phyloP scores from a whole-genome alignment of 2,113 vertebrate genomes.

The Hymenochirus boettgeri region DNA sequence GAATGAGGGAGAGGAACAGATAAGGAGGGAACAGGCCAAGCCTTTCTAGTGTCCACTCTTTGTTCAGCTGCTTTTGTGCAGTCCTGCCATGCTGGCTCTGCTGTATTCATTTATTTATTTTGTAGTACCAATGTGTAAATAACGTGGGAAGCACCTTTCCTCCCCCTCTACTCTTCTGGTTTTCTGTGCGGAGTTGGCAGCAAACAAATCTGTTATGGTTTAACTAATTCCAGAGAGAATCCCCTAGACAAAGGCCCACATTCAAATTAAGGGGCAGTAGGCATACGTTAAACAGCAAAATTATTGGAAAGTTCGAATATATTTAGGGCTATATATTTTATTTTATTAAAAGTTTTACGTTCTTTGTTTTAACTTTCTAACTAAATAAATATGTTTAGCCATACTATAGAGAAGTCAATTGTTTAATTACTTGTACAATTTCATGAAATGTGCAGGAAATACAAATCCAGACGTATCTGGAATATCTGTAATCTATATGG shows the following conservation, averaged over 20 bases:
- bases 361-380: background rate
- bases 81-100: conserved; percentile 26
- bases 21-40: conserved; percentile 36
- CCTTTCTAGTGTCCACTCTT: conserved; percentile 38
- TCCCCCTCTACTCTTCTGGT: background rate
- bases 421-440: too few species aligned
- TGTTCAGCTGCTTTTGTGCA: conserved; percentile 33
- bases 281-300: background rate
- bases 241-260: conserved; percentile 12
- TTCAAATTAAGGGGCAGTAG: background rate
- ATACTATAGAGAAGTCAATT: too few species aligned
- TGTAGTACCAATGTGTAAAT: conserved; percentile 35
- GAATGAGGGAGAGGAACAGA: conserved; percentile 32
- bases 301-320: too few species aligned
- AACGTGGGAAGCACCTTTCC: conserved; percentile 20
- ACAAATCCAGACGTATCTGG: too few species aligned
- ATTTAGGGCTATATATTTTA: too few species aligned
- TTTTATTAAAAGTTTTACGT: too few species aligned
- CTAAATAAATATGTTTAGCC: too few species aligned
- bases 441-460: too few species aligned
- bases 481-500: too few species aligned
- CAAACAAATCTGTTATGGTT: conserved; percentile 30
- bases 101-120: conserved; percentile 28
- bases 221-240: conserved; percentile 7
- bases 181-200: conserved; percentile 16